Percentiles rank a stretch among this genome's conserved stretches.
phyloP scores from a whole-genome alignment of 1,140 invertebrate species.

The Drosophila asahinai region DNA sequence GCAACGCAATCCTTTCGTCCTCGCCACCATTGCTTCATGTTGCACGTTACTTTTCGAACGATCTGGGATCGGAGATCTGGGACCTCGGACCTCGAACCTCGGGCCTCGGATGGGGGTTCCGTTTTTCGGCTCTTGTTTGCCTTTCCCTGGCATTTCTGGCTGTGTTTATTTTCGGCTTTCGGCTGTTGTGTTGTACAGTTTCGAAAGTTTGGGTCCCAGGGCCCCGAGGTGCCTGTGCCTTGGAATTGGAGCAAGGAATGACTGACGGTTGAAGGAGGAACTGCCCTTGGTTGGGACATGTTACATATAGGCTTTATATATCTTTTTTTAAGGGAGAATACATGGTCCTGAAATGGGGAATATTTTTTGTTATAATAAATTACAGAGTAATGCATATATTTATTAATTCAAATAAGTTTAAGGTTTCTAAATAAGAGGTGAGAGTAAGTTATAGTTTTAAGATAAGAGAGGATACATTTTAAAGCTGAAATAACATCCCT shows the following conservation, averaged over 20 bases:
- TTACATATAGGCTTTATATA: neutral
- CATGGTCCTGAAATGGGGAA: neutral
- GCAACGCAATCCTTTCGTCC: constrained; percentile 77
- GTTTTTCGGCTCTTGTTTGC: constrained; percentile 50
- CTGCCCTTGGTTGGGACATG: neutral
- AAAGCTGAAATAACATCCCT: neutral
- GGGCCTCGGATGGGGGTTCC: constrained; percentile 24
- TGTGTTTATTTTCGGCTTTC: constrained; percentile 42
- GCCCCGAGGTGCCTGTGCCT: constrained; percentile 1
- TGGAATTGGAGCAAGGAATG: constrained; percentile 33
- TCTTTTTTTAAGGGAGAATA: neutral
- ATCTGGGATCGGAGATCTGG: neutral
- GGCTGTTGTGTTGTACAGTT: constrained; percentile 48
- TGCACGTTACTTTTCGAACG: constrained; percentile 54
- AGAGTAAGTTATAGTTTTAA: neutral
- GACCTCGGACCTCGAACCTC: neutral
- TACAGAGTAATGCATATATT: neutral
- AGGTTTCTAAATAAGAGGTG: neutral
- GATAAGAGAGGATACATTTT: neutral
- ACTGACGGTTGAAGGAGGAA: neutral
- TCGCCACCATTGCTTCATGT: constrained; percentile 53
- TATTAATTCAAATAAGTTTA: neutral
- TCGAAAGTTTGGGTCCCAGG: constrained; percentile 24
- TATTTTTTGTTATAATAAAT: neutral
- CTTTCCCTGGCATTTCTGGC: constrained; percentile 32